Evolutionary conservation across 2,888 invertebrate species (phyloP), one percentile per base, ranked within the genome.

Genomic region (Dynastes maya): DNA sequence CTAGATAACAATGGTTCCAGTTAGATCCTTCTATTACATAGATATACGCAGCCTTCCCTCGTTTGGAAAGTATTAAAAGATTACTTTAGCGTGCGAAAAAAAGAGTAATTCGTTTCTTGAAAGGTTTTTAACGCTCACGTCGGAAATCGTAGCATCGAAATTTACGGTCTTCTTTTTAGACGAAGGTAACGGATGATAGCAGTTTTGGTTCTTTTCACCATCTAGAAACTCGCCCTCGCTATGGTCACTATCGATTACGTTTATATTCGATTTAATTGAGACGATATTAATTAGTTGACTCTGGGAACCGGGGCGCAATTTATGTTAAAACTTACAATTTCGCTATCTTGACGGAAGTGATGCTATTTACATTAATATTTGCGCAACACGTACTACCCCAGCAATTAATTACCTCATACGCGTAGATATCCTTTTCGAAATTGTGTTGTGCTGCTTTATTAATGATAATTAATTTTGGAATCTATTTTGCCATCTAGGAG

Each of bases 61-160:
- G 65, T 76, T 76, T 76, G 37, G 67, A 76, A 76, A 76, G 76
- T 76, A 76, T 76, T 76, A 76, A 76, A 76, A 76, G 76, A 76
- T 76, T 76, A 76, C 76, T 71, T 58, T 71, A 37, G 71, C 58
- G 32, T 6, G 67, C 67, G 53, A 70, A 51, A 71, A 29, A 70
- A 71, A 55, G 71, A 71, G 55, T 71, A 71, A 71, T 71, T 71
- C 71, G 71, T 71, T 71, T 22, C 71, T 71, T 71, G 58, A 71
- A 71, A 71, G 71, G 71, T 71, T 71, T 71, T 71, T 71, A 71
- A 71, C 71, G 71, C 71, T 71, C 49, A 53, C 55, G 71, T 71
- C 58, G 71, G 71, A 71, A 71, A 71, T 71, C 55, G 55, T 53
- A 71, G 71, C 55, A 71, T 51, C 40, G 71, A 71, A 71, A 71